Evolutionary conservation across 2,797 vertebrate species (phyloP), one percentile per base, ranked within the genome.

Genomic region (Arremon aurantiirostris): DNA sequence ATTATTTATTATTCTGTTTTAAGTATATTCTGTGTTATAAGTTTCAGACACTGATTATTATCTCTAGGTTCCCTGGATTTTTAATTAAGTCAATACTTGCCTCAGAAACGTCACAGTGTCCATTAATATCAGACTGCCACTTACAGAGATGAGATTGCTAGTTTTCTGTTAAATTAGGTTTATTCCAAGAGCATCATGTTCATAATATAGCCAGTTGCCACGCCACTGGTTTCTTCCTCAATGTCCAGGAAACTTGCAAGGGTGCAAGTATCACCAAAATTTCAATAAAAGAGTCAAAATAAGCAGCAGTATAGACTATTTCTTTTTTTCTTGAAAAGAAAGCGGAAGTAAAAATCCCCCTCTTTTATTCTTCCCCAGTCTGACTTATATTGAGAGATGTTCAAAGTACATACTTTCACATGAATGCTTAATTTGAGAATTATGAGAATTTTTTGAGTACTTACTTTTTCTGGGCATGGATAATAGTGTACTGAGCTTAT

Each of bases 1-100:
- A 41, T 47, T 75, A 75, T 75, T 78, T 94, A 42, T 78, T 81
- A 76, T 84, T 86, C 61, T 83, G 16, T 42, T 89, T 64, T 76
- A 93, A 71, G 22, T 56, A 12, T 56, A 56, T 64, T 22, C 8
- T 59, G 8, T 46, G 6, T 28, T 65, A 4, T 55, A 80, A 57
- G 14, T 59, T 90, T 78, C 37, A 64, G 47, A 42, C 26, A 59
- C 9, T 68, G 61, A 47, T 35, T 12, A 70, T 56, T 86, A 71
- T 44, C 27, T 66, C 66, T 63, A 61, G 8, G 4, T 75, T 75
- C 12, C 34, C n/a, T 61, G 26, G 14, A 30, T 75, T 83, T 71
- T 68, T 78, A 9, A 12, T 50, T 2, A 37, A 73, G 19, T 46
- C 27, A 82, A 28, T 81, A 64, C 8, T 72, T 81, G 19, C 34